These are phyloP conservation scores for Euura saliciscinereae DNA, from an alignment of 1,140 invertebrate genomes.

Conservation along the genomic window DNA sequence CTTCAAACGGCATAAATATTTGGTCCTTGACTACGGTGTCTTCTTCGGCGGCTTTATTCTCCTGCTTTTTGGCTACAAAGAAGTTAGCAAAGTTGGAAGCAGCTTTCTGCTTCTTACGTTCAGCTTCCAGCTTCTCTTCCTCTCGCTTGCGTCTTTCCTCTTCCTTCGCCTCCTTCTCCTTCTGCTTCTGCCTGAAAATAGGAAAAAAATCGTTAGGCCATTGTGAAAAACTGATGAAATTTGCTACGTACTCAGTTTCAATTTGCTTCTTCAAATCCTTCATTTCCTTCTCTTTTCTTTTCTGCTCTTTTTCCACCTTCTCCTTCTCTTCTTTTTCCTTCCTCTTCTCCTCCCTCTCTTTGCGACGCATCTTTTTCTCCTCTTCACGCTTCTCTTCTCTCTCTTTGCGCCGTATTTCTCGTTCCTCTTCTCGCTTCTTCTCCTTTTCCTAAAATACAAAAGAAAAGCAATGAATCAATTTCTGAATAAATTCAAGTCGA, in stretches of 20 bases:
- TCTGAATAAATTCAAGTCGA: slow-evolving; percentile 46
- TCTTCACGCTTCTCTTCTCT: slow-evolving; percentile 59
- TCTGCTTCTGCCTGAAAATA: slow-evolving; percentile 49
- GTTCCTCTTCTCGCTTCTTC: no score
- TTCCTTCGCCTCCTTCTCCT: slow-evolving; percentile 61
- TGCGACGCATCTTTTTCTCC: slow-evolving; percentile 50
- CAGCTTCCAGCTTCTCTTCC: slow-evolving; percentile 66
- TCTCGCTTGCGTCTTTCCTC: slow-evolving; percentile 64
- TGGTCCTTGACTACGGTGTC: slow-evolving; percentile 34
- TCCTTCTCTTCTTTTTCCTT: slow-evolving; percentile 57
- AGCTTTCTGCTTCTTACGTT: slow-evolving; percentile 75
- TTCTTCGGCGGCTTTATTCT: slow-evolving; percentile 44
- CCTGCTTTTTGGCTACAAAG: slow-evolving; percentile 74
- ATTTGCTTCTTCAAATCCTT: slow-evolving; percentile 60
- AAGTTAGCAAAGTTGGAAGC: slow-evolving; percentile 80
- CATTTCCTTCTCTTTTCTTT: slow-evolving; percentile 50
- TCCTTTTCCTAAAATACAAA: no score
- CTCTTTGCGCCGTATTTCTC: slow-evolving; percentile 46
- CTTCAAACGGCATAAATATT: slow-evolving; percentile 71
- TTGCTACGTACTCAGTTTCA: slow-evolving; percentile 43
- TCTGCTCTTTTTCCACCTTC: slow-evolving; percentile 47
- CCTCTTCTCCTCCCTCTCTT: slow-evolving; percentile 60
- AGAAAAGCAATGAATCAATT: no score
- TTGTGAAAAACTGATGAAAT: slow-evolving; percentile 1
- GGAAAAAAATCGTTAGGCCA: slow-evolving; percentile 16